phyloP scores from a whole-genome alignment of 1,140 invertebrate genomes.

The Polypedilum vanderplanki region DNA sequence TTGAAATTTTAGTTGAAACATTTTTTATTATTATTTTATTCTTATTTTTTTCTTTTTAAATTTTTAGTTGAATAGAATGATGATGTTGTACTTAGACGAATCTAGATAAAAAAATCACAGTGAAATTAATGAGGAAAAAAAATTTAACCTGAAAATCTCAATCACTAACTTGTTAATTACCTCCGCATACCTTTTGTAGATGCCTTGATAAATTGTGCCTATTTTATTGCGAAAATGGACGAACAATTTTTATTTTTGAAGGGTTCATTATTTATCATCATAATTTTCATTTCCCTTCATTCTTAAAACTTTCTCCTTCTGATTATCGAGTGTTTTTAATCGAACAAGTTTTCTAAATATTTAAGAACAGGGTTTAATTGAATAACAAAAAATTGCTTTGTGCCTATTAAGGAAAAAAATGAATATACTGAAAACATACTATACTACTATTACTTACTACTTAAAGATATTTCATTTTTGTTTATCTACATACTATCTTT shows the following conservation, averaged over 20 bases:
- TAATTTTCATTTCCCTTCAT: neutral
- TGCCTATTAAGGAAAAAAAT: slow-evolving; percentile 10
- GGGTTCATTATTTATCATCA: slow-evolving; percentile 7
- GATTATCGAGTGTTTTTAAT: neutral
- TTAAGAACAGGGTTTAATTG: neutral
- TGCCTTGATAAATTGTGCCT: slow-evolving; percentile 25
- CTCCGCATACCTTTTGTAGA: slow-evolving; percentile 24
- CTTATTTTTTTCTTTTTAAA: too few species aligned
- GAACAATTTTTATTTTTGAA: slow-evolving; percentile 14
- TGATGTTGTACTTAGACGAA: too few species aligned
- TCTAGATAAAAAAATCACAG: neutral
- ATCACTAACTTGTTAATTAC: slow-evolving; percentile 27
- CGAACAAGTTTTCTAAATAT: too few species aligned
- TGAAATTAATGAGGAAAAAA: neutral
- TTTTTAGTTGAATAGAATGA: too few species aligned
- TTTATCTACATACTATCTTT: too few species aligned
- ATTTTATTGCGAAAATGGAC: slow-evolving; percentile 25
- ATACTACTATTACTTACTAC: too few species aligned
- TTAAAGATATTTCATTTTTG: too few species aligned
- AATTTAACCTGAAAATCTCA: slow-evolving; percentile 9
- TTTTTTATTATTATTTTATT: too few species aligned
- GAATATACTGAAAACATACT: neutral
- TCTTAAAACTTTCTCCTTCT: neutral
- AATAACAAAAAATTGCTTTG: slow-evolving; percentile 9
- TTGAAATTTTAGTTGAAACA: too few species aligned